phyloP scores from a whole-genome alignment of 2,888 invertebrate genomes.

The Nycteola revayana region DNA sequence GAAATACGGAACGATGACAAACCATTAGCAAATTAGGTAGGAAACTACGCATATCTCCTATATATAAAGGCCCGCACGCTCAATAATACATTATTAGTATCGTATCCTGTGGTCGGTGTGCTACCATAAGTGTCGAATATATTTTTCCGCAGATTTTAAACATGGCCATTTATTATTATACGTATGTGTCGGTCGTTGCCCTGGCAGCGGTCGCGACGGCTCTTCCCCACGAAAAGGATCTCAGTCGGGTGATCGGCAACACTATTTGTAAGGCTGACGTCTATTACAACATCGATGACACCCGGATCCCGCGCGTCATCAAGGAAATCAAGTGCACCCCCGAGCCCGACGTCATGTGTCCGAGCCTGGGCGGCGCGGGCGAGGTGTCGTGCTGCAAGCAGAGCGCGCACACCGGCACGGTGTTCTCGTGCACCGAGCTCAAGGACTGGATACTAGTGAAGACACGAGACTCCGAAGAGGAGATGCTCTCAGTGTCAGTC shows the following conservation, averaged over 20 bases:
- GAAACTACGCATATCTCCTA: too few species aligned
- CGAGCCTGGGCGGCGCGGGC: conserved; percentile 6
- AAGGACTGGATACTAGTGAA: conserved; percentile 17
- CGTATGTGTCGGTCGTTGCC: too few species aligned
- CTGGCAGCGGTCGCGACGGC: neutral
- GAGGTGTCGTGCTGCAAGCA: conserved; percentile 16
- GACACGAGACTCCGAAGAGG: neutral
- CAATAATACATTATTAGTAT: too few species aligned
- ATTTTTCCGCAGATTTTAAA: too few species aligned
- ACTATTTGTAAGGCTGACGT: conserved; percentile 32
- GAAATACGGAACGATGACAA: too few species aligned
- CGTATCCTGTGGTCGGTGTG: too few species aligned
- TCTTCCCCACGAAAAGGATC: conserved; percentile 9
- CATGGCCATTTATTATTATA: too few species aligned
- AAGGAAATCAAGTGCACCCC: conserved; percentile 48
- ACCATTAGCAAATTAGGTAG: too few species aligned
- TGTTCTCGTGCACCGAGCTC: conserved; percentile 24
- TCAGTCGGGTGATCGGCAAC: conserved; percentile 5
- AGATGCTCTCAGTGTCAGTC: conserved; percentile 15
- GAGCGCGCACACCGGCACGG: neutral
- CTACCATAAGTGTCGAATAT: too few species aligned
- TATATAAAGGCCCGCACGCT: too few species aligned
- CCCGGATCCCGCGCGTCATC: conserved; percentile 49
- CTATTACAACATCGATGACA: conserved; percentile 35
- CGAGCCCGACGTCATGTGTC: conserved; percentile 28